Base-by-base conservation (phyloP, 2,888 invertebrate species). In the Sinodicranocentrus sp. region DNA sequence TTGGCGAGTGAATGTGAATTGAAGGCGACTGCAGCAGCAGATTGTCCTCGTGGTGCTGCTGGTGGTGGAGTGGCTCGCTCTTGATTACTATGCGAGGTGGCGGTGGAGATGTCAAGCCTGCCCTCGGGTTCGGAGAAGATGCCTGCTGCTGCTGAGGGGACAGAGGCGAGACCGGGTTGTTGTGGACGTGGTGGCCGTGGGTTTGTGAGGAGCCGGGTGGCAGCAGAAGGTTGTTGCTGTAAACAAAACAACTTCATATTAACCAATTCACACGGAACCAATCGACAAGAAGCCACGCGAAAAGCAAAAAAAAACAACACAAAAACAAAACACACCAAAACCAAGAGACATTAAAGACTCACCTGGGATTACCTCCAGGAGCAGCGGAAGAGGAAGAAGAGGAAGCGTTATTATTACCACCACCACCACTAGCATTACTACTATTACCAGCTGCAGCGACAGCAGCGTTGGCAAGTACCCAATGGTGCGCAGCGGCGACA, bases 401-500 rank as follows among this genome's bases (percentile, higher is more conserved):
- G 65, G 77, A 68, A 77, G 77, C 77, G 77, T 77, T 77, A 76
- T 65, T 63, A 21, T 54, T 61, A 44, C 10, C 19, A 71, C 67
- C 54, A 10, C 21, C 13, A 25, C 26, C 23, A 23, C 21, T 19
- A 67, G 44, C 43, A 17, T 67, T 67, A 39, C 28, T 71, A 26
- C n/a, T 21, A 23, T 23, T 43, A n/a, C 59, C 21, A n/a, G 43
- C 59, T 8, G 57, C 65, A 48, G 33, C 75, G 25, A 63, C 75
- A 39, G 67, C 76, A 6, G 77, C 77, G 13, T 54, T 68, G 59
- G 76, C 77, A 54, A 77, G 71, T 23, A 83, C 83, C 83, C 83
- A 83, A 65, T 77, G 76, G 44, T 83, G 83, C 3, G 83, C 83
- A 6, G 83, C 83, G n/a, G 83, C 83, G 23, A 83, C 77, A 10